A percentile compares a stretch with the other conserved stretches of the same genome.
Evolutionary conservation across 2,797 vertebrate genomes (phyloP).

Genomic region (Cryptoblepharus egeriae): DNA sequence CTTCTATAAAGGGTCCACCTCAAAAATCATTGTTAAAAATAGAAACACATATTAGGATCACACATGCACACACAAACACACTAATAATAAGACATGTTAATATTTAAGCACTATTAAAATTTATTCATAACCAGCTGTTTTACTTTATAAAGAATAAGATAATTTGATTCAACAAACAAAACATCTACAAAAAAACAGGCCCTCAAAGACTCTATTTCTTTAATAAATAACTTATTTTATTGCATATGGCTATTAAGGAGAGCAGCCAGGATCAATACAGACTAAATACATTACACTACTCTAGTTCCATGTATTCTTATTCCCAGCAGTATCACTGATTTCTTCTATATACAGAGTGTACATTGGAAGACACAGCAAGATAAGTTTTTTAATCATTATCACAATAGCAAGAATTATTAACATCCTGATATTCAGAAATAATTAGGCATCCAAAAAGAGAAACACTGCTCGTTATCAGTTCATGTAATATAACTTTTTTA

Average conservation of each 20-base stretch:
- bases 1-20: too few relatives aligned
- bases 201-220: constrained; percentile 64
- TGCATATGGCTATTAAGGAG: constrained; percentile 95
- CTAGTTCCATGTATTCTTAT: constrained; percentile 87
- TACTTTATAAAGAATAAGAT: constrained; percentile 13
- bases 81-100: constrained; percentile 15
- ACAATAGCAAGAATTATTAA: constrained; percentile 83
- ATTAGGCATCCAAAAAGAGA: constrained; percentile 86
- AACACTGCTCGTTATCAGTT: constrained; percentile 92
- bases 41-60: too few relatives aligned
- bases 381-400: constrained; percentile 84
- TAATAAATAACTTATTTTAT: constrained; percentile 98
- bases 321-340: constrained; percentile 88
- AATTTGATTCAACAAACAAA: constrained; percentile 48
- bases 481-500: constrained; percentile 88
- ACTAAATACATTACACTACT: constrained; percentile 92
- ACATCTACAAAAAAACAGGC: constrained; percentile 58
- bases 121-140: constrained; percentile 31
- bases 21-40: too few relatives aligned
- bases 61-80: neutral
- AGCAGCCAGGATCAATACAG: constrained; percentile 93
- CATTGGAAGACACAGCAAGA: constrained; percentile 94
- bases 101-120: neutral
- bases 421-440: constrained; percentile 91
- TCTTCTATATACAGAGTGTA: constrained; percentile 92